Base-by-base conservation (phyloP, 2,113 vertebrate genomes). In the Muntiacus muntjak region DNA sequence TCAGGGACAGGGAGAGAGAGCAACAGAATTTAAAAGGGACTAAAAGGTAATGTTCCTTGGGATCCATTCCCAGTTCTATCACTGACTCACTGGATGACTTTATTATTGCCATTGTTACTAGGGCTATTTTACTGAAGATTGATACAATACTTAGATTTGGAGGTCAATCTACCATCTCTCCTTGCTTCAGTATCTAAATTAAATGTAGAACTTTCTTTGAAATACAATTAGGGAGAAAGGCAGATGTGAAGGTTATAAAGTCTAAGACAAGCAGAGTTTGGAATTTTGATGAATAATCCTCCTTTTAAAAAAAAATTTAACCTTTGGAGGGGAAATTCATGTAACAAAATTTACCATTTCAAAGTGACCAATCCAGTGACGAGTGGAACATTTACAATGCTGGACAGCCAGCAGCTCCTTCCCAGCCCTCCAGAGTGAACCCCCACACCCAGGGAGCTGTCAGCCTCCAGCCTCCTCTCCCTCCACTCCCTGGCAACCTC, bases 41-140 rank as follows among this genome's bases (percentile, higher is more conserved):
- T 94, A 23, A 87, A 93, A 97, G 94, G 93, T 84, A 94, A 94
- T 52, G 54, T n/a, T 94, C 86, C 40, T 91, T 97, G 98, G 98
- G 94, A 97, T 60, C 83, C 95, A n/a, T 54, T 96, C 97, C 93
- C 97, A 97, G 98, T 64, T 60, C 88, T 40, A 28, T 76, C 58
- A 58, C 93, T 92, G 94, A 96, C 97, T 98, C 96, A 94, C 40
- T 57, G 60, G 94, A 62, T 50, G 79, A 74, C 47, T 95, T 94
- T 76, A 83, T 93, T 89, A 94, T 91, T 91, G 54, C 83, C 71
- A 82, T 25, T 94, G 96, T 96, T 89, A 67, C 94, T 36, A 78
- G 88, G 83, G 76, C n/a, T 74, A n/a, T 94, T 86, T 97, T 94
- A 84, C 54, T 94, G 57, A 84, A 89, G 81, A 83, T 1, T 78